Evolutionary conservation across 2,797 vertebrate genomes (phyloP), one percentile per base, ranked within the genome.

Genomic region (Brotula barbata): DNA sequence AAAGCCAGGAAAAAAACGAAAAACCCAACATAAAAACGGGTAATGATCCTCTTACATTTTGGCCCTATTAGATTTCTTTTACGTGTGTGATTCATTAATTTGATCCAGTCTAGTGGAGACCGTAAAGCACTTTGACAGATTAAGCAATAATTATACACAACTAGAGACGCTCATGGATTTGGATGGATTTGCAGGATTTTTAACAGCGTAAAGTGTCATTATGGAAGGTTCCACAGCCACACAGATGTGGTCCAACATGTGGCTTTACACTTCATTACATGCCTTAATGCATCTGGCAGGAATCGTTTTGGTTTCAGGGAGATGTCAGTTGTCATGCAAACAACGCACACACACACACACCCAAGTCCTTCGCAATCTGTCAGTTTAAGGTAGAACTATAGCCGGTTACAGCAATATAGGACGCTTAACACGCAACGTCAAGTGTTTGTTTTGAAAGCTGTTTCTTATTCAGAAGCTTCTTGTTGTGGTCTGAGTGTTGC

Each of bases 41-140:
- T 67, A 10, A 44, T n/a, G 15, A 56, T 44, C 57, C 47, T 47
- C 41, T 42, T 17, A 58, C 28, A 64, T 50, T 50, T 15, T 40
- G 20, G 22, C 9, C 42, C 42, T 11, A 51, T 54, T 10, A 10
- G 8, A 28, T 9, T 11, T 64, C 25, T 37, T 57, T 62, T 33
- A 52, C 41, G 39, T 46, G 31, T 17, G 20, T 0, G 6, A 22
- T 71, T 76, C 15, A 22, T 47, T 13, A 48, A 22, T 22, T 45
- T n/a, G 21, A 45, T 23, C n/a, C 21, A 23, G 19, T 4, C 15
- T 53, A 3, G 1, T 6, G 1, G 25, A 63, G 25, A 43, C 43
- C 37, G 41, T 28, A 39, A 63, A 47, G 37, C 21, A 53, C 19
- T 45, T 1, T 16, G 17, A 58, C 21, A 7, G 11, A 54, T 58